Evolutionary conservation across 1,140 invertebrate species (phyloP), one percentile per base, ranked within the genome.

Genomic region (Diploscapter pachys): DNA sequence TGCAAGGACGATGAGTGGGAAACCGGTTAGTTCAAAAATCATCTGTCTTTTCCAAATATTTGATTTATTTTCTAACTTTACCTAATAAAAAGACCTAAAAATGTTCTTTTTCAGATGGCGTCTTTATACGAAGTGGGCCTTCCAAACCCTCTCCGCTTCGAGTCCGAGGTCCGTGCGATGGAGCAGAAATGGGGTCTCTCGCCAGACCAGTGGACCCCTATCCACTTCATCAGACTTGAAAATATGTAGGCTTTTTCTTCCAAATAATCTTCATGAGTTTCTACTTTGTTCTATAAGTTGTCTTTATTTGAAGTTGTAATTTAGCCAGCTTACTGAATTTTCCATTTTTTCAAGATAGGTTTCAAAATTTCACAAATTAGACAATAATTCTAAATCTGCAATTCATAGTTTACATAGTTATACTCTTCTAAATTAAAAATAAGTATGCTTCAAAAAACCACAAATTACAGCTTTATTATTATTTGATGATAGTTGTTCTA

Each of bases 121-220:
- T 53, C 63, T 11, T 67, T 80, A 11, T 81, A 83, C 59, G 65
- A 68, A 59, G 73, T 81, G 55, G 78, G 79, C 48, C 78, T 81
- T 53, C 81, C 81, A 57, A 76, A 63, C 11, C 62, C 82, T 6
- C 53, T 55, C 31, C 63, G 81, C 9, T 83, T 81, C 54, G 81
- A 81, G 63, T 63, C 64, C 9, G 81, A 81, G 72, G 76, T 81
- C 4, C 65, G 81, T 11, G 79, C 79, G 5, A 77, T 77, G 11
- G 81, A 81, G 72, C 71, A 68, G 51, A 79, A 81, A 3, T 73
- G 82, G 4, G 75, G 81, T 5, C 62, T 81, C 5, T 73, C 81
- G 8, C 81, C 81, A 51, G 81, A 83, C 55, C 75, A 81, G 61
- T 81, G 81, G 81, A 82, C 81, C 11, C 74, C 71, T 63, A 76